Evolutionary conservation across 2,113 vertebrate species (phyloP), one percentile per base, ranked within the genome.

Genomic region (Nesoenas mayeri): DNA sequence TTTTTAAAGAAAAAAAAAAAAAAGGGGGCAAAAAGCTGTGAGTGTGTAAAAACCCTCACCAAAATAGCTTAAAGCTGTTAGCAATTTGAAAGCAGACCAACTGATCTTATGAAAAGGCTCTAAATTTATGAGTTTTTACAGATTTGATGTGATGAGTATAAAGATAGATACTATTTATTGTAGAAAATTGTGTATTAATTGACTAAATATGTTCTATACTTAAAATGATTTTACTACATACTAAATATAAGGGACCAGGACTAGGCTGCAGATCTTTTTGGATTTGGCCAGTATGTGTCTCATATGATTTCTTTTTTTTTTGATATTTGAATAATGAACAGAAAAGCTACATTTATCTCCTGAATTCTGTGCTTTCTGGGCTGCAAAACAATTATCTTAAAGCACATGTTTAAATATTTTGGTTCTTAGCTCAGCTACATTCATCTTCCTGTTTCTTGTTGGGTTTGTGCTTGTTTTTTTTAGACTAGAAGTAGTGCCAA

Each of bases 401-500:
- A 42, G 26, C 11, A 88, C 34, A 58, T 28, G 44, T 69, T 22
- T 40, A 81, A 61, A 25, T 50, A 50, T 62, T 70, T 58, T 47
- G 11, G 4, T 62, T 93, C 32, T 85, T 62, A 21, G 67, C 21
- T 65, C 44, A 61, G 13, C 32, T 65, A 10, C 6, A 6, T 74
- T 74, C 32, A 53, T 79, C 40, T 17, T 79, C 10, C 31, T 73
- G 20, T 31, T 78, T 44, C 40, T 57, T 73, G 2, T 31, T 78
- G 15, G 5, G 38, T 81, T 90, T 69, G 26, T 31, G 50, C 8
- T 26, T 57, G 62, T 93, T 29, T 51, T 53, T 93, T 96, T 94
- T 87, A 99, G 99, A 89, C 34, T 99, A 91, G 85, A 98, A 79
- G 58, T 98, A 13, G 89, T 98, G 79, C 99, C 98, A 89, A 99